Evolutionary conservation across 2,888 invertebrate genomes (phyloP).

Genomic region (Oithona nana): DNA sequence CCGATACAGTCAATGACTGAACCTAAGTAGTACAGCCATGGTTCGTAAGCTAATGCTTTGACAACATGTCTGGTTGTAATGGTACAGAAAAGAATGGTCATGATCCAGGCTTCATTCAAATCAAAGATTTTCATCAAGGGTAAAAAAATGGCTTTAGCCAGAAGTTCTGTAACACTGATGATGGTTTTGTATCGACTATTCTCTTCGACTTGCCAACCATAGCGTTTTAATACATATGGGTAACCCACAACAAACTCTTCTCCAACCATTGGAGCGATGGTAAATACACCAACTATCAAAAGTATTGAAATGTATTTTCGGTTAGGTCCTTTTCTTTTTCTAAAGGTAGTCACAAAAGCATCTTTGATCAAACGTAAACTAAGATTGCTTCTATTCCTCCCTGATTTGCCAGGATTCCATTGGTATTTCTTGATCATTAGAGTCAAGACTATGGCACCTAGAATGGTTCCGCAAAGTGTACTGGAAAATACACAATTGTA

Average conservation of each 20-base stretch:
- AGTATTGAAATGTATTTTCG: not conserved
- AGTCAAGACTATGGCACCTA: too few relatives aligned
- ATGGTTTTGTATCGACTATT: not conserved
- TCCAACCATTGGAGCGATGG: not conserved
- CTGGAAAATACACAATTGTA: not conserved
- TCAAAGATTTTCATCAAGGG: not conserved
- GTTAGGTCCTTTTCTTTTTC: not conserved
- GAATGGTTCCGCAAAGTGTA: not conserved
- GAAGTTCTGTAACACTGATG: not conserved
- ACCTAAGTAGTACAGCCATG: conserved; percentile 8
- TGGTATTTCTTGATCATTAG: too few relatives aligned
- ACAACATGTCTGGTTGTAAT: not conserved
- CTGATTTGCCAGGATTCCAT: too few relatives aligned
- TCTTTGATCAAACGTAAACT: not conserved
- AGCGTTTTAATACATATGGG: not conserved
- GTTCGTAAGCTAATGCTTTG: not conserved
- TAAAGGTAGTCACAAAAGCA: not conserved
- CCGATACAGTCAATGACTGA: not conserved
- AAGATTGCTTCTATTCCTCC: not conserved
- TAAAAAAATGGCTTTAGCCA: not conserved
- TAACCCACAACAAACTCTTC: not conserved
- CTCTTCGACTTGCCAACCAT: conserved; percentile 5
- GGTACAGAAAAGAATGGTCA: not conserved
- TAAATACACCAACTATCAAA: not conserved
- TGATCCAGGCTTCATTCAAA: not conserved